Conservation (phyloP, 2,888 invertebrate genomes). For the Caenorhabditis parvicauda region DNA sequence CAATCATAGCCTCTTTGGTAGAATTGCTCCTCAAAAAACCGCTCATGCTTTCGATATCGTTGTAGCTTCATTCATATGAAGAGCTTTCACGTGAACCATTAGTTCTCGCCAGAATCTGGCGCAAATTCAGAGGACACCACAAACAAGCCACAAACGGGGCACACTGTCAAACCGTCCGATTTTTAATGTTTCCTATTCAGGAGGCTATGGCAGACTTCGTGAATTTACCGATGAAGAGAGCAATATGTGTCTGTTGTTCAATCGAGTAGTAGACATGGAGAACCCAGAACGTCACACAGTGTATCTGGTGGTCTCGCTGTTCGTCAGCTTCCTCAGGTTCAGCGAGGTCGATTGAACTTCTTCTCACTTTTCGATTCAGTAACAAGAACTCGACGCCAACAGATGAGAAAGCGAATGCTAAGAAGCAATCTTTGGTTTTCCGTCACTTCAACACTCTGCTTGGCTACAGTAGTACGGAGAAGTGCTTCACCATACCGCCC, state of each 20-base stretch:
- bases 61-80: no score
- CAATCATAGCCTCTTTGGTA: no score
- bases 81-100: no score
- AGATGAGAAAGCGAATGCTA: slow-evolving; percentile 59
- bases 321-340: slow-evolving; percentile 73
- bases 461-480: slow-evolving; percentile 87
- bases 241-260: slow-evolving; percentile 77
- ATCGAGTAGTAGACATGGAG: slow-evolving; percentile 85
- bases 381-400: slow-evolving; percentile 47
- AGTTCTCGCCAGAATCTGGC: no score
- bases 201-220: slow-evolving; percentile 73
- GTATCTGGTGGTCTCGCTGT: slow-evolving; percentile 85
- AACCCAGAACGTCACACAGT: slow-evolving; percentile 92
- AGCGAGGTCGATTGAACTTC: no score
- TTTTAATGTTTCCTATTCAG: no score
- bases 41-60: no score
- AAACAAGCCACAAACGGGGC: no score
- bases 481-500: slow-evolving; percentile 86
- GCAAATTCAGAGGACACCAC: no score
- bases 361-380: slow-evolving; percentile 6
- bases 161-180: no score
- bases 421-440: slow-evolving; percentile 78
- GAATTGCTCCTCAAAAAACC: no score
- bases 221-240: slow-evolving; percentile 81
- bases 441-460: slow-evolving; percentile 86